Evolutionary conservation across 2,113 vertebrate genomes (phyloP).

Genomic region (Ptychochromis oligacanthus): DNA sequence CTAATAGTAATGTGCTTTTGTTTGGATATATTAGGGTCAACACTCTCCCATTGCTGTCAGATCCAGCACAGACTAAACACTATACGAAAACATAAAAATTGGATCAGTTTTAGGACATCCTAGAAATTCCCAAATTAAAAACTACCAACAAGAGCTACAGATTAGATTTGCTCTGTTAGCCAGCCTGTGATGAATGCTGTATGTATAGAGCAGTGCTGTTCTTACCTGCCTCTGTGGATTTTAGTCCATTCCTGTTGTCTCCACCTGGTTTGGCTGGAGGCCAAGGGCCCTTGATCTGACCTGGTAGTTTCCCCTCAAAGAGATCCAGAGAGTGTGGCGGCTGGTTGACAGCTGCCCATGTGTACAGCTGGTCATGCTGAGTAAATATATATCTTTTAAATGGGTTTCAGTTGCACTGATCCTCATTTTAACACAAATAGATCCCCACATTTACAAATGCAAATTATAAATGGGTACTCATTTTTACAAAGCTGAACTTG

Average conservation of each 20-base stretch:
- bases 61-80: background rate
- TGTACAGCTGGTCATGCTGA: constrained; percentile 94
- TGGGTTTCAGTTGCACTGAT: background rate
- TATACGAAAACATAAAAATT: background rate
- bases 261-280: constrained; percentile 66
- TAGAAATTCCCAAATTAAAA: too few species aligned
- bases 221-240: constrained; percentile 82
- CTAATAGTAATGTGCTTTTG: background rate
- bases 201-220: background rate
- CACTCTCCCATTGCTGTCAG: too few species aligned
- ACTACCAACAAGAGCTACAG: background rate
- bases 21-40: background rate
- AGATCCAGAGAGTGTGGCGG: constrained; percentile 87
- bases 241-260: constrained; percentile 71
- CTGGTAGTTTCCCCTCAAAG: constrained; percentile 84
- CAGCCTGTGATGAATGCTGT: background rate
- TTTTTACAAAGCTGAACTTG: background rate
- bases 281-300: constrained; percentile 81
- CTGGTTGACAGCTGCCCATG: constrained; percentile 94
- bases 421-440: background rate
- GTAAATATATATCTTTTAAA: background rate
- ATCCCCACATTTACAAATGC: background rate
- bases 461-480: background rate
- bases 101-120: background rate
- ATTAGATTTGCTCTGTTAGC: background rate